Percentiles rank a stretch among this genome's conserved stretches.
Evolutionary conservation across 2,888 invertebrate species (phyloP).

Genomic region (Protodeltote pygarga): DNA sequence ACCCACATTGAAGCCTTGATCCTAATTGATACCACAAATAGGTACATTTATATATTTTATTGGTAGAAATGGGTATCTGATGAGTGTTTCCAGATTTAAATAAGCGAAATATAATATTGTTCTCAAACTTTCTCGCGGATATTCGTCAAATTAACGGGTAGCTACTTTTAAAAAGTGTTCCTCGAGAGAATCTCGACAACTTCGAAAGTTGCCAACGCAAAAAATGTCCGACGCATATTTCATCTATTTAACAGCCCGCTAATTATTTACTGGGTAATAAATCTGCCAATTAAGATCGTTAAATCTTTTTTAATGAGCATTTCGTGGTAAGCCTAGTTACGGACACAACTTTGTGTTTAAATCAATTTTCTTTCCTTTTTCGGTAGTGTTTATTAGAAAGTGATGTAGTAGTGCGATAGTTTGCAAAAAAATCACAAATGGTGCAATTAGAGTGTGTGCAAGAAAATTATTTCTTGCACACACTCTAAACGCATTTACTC

Average conservation of each 20-base stretch:
- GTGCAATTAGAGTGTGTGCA: no score
- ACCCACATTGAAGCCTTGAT: no score
- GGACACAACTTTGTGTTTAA: background rate
- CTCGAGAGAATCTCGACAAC: background rate
- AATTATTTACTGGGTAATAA: slow-evolving; percentile 16
- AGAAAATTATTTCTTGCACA: no score
- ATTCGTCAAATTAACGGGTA: slow-evolving; percentile 18
- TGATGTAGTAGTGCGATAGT: no score
- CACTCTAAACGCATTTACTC: no score
- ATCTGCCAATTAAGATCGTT: slow-evolving; percentile 7
- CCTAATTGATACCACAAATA: no score
- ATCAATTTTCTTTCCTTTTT: background rate
- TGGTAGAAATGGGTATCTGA: no score
- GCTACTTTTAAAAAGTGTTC: slow-evolving; percentile 9
- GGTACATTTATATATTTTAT: no score
- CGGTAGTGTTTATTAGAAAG: background rate
- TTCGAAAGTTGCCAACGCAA: slow-evolving; percentile 8
- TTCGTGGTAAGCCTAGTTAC: background rate
- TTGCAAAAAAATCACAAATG: no score
- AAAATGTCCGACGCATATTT: slow-evolving; percentile 13
- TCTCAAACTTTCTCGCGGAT: slow-evolving; percentile 36
- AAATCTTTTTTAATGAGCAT: background rate
- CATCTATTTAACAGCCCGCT: slow-evolving; percentile 4
- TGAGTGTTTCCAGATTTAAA: no score
- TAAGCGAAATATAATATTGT: no score